These are phyloP conservation scores for Melozone crissalis DNA, from an alignment of 2,113 vertebrate species.

Conservation along the genomic window DNA sequence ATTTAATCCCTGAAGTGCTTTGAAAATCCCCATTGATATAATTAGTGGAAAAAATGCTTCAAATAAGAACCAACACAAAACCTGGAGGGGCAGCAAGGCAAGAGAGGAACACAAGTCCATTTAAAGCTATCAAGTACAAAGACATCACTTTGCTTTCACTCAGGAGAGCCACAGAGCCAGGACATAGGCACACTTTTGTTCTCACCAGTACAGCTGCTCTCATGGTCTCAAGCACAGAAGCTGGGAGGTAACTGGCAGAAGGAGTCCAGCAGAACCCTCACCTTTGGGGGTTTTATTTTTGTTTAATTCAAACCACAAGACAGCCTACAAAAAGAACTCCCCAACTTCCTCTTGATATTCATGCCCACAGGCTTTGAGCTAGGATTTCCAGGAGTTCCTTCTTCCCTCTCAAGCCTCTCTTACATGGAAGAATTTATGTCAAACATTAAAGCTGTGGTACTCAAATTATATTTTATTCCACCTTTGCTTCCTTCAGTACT, in stretches of 20 bases:
- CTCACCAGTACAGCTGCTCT: background rate
- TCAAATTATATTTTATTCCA: background rate
- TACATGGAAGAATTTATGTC: background rate
- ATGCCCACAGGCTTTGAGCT: background rate
- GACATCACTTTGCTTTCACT: background rate
- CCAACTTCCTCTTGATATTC: background rate
- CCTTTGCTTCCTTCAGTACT: background rate
- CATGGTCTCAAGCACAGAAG: background rate
- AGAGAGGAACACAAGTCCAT: background rate
- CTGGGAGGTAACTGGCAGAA: background rate
- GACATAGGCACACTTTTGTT: background rate
- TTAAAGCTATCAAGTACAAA: background rate
- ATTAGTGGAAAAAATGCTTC: background rate
- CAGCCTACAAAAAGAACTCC: background rate
- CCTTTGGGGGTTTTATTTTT: background rate
- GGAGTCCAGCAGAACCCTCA: background rate
- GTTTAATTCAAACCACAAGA: background rate
- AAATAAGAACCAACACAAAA: background rate
- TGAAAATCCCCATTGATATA: background rate
- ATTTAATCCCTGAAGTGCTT: background rate
- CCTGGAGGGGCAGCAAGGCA: background rate
- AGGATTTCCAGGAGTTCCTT: background rate
- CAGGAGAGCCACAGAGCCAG: background rate
- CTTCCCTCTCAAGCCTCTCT: background rate
- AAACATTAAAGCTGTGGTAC: background rate